Conservation (phyloP, 2,113 vertebrate species). For the Varanus salvator region DNA sequence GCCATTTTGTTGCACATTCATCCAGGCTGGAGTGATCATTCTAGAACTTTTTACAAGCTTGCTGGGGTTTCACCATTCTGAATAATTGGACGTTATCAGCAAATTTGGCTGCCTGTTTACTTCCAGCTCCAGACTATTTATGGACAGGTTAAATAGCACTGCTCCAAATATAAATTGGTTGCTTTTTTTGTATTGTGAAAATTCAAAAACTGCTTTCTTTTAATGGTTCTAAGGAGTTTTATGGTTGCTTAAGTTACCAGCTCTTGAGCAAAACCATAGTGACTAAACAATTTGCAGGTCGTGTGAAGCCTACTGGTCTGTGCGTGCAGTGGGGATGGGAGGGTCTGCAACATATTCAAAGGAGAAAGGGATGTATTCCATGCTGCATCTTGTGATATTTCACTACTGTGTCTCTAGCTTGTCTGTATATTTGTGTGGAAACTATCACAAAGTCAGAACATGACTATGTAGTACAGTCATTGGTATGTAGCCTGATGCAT, state of each 20-base stretch:
- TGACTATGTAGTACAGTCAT: too few relatives aligned
- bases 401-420: not conserved
- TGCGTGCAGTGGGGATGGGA: too few relatives aligned
- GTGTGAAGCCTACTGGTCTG: not conserved
- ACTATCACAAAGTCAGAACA: not conserved
- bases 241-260: not conserved
- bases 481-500: not conserved
- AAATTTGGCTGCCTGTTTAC: not conserved
- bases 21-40: not conserved
- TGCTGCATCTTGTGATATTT: not conserved
- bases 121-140: not conserved
- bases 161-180: not conserved
- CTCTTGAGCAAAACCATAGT: not conserved
- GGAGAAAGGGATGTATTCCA: not conserved
- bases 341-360: not conserved
- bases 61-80: not conserved
- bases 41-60: not conserved
- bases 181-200: not conserved
- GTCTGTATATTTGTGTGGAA: slow-evolving; percentile 3
- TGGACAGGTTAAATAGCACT: not conserved
- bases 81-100: not conserved
- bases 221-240: not conserved
- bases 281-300: not conserved
- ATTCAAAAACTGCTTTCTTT: not conserved
- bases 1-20: not conserved